A percentile compares a stretch with the other conserved stretches of the same genome.
These are phyloP conservation scores for Bicyclus anynana DNA, from an alignment of 1,140 invertebrate genomes.

Conservation along the genomic window DNA sequence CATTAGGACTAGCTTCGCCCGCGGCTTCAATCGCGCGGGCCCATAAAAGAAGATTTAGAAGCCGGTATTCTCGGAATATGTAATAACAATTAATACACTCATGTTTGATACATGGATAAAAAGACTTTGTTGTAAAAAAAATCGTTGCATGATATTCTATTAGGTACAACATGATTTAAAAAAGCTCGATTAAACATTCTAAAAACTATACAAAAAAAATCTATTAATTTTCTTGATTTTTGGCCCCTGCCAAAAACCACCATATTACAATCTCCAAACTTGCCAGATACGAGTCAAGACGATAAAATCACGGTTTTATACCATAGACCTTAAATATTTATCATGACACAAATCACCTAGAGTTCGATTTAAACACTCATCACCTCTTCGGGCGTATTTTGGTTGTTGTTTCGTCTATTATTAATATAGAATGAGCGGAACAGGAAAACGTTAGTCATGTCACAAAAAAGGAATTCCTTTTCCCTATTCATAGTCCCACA, in stretches of 20 bases:
- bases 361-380: too few relatives aligned
- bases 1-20: conserved; percentile 22
- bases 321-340: too few relatives aligned
- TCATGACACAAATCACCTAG: too few relatives aligned
- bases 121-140: background rate
- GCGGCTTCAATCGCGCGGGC: conserved; percentile 15
- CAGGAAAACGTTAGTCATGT: background rate
- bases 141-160: background rate
- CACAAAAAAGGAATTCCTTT: background rate
- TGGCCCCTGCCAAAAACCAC: too few relatives aligned
- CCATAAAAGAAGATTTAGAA: conserved; percentile 7
- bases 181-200: too few relatives aligned
- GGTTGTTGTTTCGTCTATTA: background rate
- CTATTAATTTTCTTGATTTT: too few relatives aligned
- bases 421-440: background rate
- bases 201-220: too few relatives aligned
- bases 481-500: background rate
- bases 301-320: too few relatives aligned
- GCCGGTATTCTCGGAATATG: conserved; percentile 7
- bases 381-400: background rate
- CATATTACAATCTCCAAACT: too few relatives aligned
- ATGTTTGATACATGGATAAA: background rate
- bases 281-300: too few relatives aligned
- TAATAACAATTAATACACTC: background rate
- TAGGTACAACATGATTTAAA: background rate